Base-by-base conservation (phyloP, 2,797 vertebrate genomes). In the Sebastes diaconus region DNA sequence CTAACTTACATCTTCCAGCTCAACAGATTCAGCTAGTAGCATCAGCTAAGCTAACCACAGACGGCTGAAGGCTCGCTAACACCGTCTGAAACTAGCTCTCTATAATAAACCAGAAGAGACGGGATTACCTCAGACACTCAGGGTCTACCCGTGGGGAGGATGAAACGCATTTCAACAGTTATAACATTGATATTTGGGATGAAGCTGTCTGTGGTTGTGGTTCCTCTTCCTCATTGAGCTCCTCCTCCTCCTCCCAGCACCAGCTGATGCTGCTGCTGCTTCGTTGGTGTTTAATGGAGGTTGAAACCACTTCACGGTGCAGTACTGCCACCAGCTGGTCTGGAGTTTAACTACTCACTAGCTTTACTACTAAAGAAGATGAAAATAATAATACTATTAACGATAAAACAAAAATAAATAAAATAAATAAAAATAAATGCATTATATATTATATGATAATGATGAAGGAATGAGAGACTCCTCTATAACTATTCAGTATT, bases 161-260 rank as follows among this genome's bases (percentile, higher is more conserved):
- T 29, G 7, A 78, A 63, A 66, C 1, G 0, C 77, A 81, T 84
- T 25, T 63, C 9, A 2, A 32, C 25, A 46, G 22, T 29, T 11
- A 3, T 4, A 58, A 68, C 3, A 16, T 11, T 1, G 39, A 42
- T 73, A 68, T 46, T 16, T 39, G 13, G 7, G 7, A 32, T 3
- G 8, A 10, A 12, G 59, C 14, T 20, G 46, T 50, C 4, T 46
- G 6, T 46, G 42, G 42, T 60, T 75, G 55, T 80, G 20, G 4
- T 57, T 63, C 32, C 57, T 70, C 86, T 88, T 86, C 81, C 86
- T 59, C 3, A n/a, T 86, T 25, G 0, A 63, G 25, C 67, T 1
- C 79, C 30, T 8, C 32, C 67, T 68, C 12, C 39, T 42, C 39
- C 36, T 0, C 69, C 32, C 59, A 73, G 24, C 10, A 8, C 4